Evolutionary conservation across 2,113 vertebrate species (phyloP).

Genomic region (Syngnathus floridae): DNA sequence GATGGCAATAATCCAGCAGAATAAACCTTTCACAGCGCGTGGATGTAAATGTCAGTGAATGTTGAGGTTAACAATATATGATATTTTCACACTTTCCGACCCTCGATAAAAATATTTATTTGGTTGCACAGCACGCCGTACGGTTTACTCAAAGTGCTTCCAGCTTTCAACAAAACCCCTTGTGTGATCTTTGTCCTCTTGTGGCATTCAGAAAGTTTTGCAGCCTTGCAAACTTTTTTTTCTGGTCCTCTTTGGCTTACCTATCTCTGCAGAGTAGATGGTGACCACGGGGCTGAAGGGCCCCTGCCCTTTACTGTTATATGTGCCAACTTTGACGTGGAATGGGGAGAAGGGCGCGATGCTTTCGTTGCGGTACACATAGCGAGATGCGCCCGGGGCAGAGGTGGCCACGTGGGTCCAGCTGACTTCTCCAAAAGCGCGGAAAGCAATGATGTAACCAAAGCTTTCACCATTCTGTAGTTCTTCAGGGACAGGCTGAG

Average conservation of each 20-base stretch:
- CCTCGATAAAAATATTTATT: conserved; percentile 11
- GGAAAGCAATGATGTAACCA: conserved; percentile 89
- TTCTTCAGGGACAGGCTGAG: conserved; percentile 88
- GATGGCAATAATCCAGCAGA: neutral
- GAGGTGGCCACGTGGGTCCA: conserved; percentile 91
- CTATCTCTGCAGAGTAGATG: conserved; percentile 89
- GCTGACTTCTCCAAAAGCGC: conserved; percentile 77
- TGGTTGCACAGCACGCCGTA: conserved; percentile 1
- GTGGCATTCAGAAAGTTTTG: conserved; percentile 11
- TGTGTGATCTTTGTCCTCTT: conserved; percentile 28
- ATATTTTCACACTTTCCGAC: conserved; percentile 32
- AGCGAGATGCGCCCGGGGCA: conserved; percentile 77
- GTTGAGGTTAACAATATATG: conserved; percentile 33
- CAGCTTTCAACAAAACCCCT: conserved; percentile 13
- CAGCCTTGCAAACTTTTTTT: conserved; percentile 6
- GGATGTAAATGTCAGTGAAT: conserved; percentile 43
- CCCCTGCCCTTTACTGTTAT: conserved; percentile 90
- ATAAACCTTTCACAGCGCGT: conserved; percentile 25
- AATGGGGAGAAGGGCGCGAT: conserved; percentile 86
- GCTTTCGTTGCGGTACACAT: conserved; percentile 87
- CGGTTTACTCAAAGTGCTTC: conserved; percentile 2
- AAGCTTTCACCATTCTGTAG: conserved; percentile 93
- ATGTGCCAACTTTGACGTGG: conserved; percentile 87
- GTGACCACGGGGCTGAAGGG: conserved; percentile 84
- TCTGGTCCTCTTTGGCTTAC: conserved; percentile 52